These are phyloP conservation scores for Vanacampus margaritifer DNA, from an alignment of 2,113 vertebrate genomes.

Conservation along the genomic window DNA sequence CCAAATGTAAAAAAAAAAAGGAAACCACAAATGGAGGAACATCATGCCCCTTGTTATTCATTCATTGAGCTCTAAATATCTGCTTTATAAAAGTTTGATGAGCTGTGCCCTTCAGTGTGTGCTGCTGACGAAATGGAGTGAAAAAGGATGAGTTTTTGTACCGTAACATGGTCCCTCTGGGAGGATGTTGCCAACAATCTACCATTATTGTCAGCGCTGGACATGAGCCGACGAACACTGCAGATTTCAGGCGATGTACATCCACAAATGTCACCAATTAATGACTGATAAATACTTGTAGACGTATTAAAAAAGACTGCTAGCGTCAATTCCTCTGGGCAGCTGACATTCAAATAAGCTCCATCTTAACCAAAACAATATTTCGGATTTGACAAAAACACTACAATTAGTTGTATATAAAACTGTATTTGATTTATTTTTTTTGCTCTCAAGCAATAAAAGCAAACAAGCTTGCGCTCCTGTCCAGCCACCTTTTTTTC, in stretches of 20 bases:
- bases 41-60: too few species aligned
- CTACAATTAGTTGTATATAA: too few species aligned
- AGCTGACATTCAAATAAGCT: background rate
- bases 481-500: conserved; percentile 29
- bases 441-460: background rate
- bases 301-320: background rate
- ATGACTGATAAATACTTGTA: background rate
- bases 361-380: background rate
- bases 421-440: too few species aligned
- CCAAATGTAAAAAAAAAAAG: background rate
- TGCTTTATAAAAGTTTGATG: background rate
- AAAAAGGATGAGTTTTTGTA: background rate
- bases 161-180: background rate
- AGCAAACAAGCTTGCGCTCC: conserved; percentile 1
- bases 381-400: background rate
- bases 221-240: background rate
- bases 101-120: background rate
- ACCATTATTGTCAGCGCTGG: background rate
- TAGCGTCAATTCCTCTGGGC: background rate
- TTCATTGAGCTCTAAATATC: background rate
- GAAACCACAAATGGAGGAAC: background rate
- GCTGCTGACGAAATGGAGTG: background rate
- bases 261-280: background rate
- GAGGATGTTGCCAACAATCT: background rate
- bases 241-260: background rate